phyloP scores from a whole-genome alignment of 2,888 invertebrate genomes.

The Pammene aurita region DNA sequence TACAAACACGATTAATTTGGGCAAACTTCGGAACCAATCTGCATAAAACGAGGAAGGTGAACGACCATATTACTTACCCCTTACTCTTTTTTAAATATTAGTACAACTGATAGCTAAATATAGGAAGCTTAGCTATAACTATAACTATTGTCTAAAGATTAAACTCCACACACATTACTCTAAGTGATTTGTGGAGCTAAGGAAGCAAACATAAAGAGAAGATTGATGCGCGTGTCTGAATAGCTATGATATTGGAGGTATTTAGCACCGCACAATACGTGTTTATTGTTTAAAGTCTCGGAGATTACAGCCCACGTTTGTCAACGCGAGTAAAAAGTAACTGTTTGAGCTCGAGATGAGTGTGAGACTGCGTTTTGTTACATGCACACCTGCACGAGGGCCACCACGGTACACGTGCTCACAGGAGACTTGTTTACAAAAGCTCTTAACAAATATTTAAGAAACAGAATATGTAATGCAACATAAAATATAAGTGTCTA shows the following conservation, averaged over 20 bases:
- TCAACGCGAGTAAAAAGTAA: conserved; percentile 32
- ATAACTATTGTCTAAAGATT: conserved; percentile 13
- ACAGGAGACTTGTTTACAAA: not conserved
- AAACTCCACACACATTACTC: conserved; percentile 3
- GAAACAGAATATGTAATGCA: too few relatives aligned
- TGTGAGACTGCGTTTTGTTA: conserved; percentile 15
- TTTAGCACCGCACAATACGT: conserved; percentile 31
- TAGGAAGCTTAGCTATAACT: conserved; percentile 13
- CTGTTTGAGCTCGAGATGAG: conserved; percentile 23
- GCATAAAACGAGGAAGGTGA: not conserved
- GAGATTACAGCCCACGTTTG: conserved; percentile 37
- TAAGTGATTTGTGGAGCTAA: conserved; percentile 16
- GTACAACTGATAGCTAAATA: conserved; percentile 8
- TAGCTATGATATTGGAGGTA: conserved; percentile 21
- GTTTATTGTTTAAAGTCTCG: conserved; percentile 22
- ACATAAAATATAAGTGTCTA: too few relatives aligned
- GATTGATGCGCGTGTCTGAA: conserved; percentile 29
- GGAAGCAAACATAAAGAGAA: conserved; percentile 11
- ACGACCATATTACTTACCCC: not conserved
- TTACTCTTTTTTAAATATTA: not conserved
- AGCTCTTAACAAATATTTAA: too few relatives aligned
- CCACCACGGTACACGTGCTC: not conserved
- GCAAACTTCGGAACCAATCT: conserved; percentile 5
- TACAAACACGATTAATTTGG: not conserved
- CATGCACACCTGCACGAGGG: conserved; percentile 18